Evolutionary conservation across 23 tunicate species (phyloP).

Genomic region (Aplidium turbinatum): DNA sequence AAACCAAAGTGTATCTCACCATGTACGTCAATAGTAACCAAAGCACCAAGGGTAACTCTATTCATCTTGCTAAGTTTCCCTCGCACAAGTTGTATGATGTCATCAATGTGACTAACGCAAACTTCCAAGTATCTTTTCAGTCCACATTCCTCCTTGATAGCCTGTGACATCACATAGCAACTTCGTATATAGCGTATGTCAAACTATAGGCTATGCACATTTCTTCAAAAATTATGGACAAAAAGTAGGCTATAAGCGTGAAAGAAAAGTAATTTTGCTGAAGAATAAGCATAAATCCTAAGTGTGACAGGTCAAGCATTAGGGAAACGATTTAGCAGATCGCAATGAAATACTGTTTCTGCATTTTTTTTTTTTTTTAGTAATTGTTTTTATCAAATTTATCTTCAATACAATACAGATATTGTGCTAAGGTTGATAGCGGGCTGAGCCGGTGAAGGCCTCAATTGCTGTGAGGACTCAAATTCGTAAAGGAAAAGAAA

Average conservation of each 20-base stretch:
- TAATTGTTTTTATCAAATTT: not conserved
- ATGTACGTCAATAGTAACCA: conserved; percentile 90
- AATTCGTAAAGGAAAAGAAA: conserved; percentile 70
- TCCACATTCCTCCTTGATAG: conserved; percentile 64
- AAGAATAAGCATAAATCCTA: not conserved
- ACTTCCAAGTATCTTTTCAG: conserved; percentile 58
- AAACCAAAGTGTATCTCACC: conserved; percentile 39
- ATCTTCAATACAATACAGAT: no score
- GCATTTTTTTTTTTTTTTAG: not conserved
- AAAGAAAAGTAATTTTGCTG: not conserved
- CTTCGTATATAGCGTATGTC: no score
- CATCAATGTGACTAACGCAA: conserved; percentile 80
- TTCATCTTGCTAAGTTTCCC: conserved; percentile 88
- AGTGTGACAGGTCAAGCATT: not conserved
- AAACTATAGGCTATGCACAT: no score
- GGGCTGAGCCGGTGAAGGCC: conserved; percentile 65
- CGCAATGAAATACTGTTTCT: no score
- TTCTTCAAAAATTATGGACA: no score
- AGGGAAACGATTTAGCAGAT: no score
- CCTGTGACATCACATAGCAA: conserved; percentile 32
- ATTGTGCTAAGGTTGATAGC: conserved; percentile 51
- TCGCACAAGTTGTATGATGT: conserved; percentile 84
- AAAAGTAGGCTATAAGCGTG: no score
- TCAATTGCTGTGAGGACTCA: conserved; percentile 42
- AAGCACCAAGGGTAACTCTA: conserved; percentile 83